phyloP scores from a whole-genome alignment of 2,113 vertebrate genomes.

The Sinocyclocheilus anophthalmus region DNA sequence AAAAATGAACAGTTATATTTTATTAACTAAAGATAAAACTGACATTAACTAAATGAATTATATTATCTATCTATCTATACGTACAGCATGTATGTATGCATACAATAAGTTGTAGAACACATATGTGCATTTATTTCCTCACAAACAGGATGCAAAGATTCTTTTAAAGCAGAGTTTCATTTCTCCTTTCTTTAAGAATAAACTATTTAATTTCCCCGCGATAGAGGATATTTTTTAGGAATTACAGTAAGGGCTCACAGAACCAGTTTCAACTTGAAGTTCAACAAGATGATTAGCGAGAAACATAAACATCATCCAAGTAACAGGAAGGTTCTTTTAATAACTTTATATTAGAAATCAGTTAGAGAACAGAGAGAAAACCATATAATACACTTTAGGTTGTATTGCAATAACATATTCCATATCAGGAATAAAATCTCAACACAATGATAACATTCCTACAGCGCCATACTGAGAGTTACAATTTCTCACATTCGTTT shows the following conservation, averaged over 20 bases:
- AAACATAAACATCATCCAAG: background rate
- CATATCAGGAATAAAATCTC: background rate
- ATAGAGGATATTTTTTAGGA: background rate
- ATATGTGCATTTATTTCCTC: background rate
- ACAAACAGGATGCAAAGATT: background rate
- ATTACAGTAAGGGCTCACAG: background rate
- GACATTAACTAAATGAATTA: too few species aligned
- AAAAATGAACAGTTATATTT: too few species aligned
- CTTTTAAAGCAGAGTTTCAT: background rate
- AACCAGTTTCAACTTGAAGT: background rate
- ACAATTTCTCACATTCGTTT: background rate
- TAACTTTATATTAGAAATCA: background rate
- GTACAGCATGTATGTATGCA: too few species aligned
- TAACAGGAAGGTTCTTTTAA: background rate
- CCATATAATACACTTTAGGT: background rate
- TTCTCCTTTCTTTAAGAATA: background rate
- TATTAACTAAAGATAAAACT: too few species aligned
- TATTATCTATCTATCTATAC: too few species aligned
- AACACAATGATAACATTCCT: background rate
- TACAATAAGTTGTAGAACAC: background rate
- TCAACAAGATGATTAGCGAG: background rate
- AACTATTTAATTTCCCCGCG: background rate
- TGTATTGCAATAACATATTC: background rate
- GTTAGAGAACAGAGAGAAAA: background rate
- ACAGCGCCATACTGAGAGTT: background rate